phyloP scores from a whole-genome alignment of 2,888 invertebrate species.

The Amblyjoppa proteus region DNA sequence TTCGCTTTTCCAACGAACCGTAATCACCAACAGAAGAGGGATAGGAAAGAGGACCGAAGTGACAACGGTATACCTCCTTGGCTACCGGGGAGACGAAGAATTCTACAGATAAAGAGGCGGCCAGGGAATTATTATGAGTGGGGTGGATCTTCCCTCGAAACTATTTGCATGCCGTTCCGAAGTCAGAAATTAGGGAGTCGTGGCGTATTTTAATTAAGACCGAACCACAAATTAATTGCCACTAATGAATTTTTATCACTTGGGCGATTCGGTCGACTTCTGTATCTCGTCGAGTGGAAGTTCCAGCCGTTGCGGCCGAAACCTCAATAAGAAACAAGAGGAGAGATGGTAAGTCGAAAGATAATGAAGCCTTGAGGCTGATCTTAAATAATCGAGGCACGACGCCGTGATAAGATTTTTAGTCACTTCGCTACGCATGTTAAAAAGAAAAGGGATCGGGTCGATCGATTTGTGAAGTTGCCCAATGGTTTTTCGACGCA shows the following conservation, averaged over 20 bases:
- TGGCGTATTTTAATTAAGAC: not conserved
- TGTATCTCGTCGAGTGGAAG: not conserved
- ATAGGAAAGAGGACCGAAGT: conserved; percentile 56
- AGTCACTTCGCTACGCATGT: not conserved
- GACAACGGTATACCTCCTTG: not conserved
- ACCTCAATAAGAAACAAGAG: not conserved
- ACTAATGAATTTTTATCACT: conserved; percentile 10
- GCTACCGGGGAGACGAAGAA: conserved; percentile 44
- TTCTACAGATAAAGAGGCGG: conserved; percentile 47
- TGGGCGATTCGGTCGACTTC: not conserved
- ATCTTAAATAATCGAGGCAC: too few relatives aligned
- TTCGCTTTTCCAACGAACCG: conserved; percentile 68
- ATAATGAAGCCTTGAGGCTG: too few relatives aligned
- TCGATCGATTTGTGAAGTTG: too few relatives aligned
- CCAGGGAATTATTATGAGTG: conserved; percentile 32
- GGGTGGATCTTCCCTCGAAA: conserved; percentile 36
- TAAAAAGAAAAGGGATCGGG: not conserved
- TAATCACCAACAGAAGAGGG: conserved; percentile 58
- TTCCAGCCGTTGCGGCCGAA: not conserved
- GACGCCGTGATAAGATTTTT: too few relatives aligned
- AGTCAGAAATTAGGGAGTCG: not conserved
- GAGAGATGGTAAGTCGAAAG: not conserved
- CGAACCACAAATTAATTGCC: not conserved
- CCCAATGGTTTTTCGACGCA: too few relatives aligned
- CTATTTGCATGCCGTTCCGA: conserved; percentile 29